Conservation (phyloP, 1,140 invertebrate species). For the Bombus fervidus region DNA sequence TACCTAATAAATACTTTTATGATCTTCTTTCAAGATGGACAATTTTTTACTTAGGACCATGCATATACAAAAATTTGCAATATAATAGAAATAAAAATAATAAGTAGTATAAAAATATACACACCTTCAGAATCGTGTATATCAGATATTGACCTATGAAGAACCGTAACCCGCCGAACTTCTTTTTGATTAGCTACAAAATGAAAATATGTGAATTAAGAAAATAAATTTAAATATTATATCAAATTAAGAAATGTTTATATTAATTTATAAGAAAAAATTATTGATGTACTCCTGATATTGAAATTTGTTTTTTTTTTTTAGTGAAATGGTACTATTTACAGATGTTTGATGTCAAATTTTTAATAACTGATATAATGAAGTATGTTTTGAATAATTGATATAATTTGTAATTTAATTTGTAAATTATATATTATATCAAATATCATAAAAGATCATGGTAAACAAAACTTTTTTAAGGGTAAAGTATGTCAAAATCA, state of each 20-base stretch:
- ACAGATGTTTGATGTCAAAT: not conserved
- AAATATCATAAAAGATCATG: too few species aligned
- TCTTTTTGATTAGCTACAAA: slow-evolving; percentile 73
- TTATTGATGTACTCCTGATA: not conserved
- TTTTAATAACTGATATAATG: too few species aligned
- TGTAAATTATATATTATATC: too few species aligned
- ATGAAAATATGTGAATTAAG: slow-evolving; percentile 32
- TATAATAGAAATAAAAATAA: not conserved
- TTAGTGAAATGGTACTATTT: not conserved
- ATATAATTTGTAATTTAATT: too few species aligned
- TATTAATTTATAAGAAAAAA: not conserved
- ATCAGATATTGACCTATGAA: slow-evolving; percentile 74
- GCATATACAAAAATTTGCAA: too few species aligned
- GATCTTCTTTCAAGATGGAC: too few species aligned
- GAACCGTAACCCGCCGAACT: slow-evolving; percentile 75
- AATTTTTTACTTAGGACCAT: too few species aligned
- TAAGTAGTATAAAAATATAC: slow-evolving; percentile 12
- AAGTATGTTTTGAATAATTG: too few species aligned
- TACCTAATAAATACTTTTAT: too few species aligned
- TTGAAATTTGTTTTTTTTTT: not conserved
- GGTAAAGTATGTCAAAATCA: too few species aligned
- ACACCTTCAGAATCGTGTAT: slow-evolving; percentile 76
- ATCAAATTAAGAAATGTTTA: not conserved
- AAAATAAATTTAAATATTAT: not conserved
- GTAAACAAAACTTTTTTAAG: too few species aligned